Base-by-base conservation (phyloP, 2,888 invertebrate genomes). In the Heliconius sara region DNA sequence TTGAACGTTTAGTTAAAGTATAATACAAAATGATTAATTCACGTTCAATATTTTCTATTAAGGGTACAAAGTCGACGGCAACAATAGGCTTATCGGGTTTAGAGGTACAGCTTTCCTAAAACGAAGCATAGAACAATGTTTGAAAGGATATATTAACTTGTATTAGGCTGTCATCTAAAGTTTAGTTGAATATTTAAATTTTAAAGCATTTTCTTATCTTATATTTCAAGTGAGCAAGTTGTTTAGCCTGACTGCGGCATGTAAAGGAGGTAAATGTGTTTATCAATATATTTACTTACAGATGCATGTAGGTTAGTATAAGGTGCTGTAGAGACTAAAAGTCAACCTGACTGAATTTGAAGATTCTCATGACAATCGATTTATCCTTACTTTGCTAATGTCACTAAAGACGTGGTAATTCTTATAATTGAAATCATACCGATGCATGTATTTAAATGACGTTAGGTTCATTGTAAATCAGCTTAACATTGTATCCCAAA, bases 21-120 rank as follows among this genome's bases (percentile, higher is more conserved):
- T 73, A 34, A 30, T 13, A 73, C 73, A 82, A 80, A 82, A 80
- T 80, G 72, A 80, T 79, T 83, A 83, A 83, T 83, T 80, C 79
- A 76, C 77, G 60, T 76, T 65, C 72, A 79, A 84, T 84, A 83
- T 83, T 84, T 84, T 83, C 83, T 83, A 83, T 85, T 84, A 84
- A 79, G 81, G 81, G 79, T 78, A 84, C 82, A 84, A 84, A 83
- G 83, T 83, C 79, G 76, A 76, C 82, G 82, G 80, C 82, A 83
- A 85, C 85, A 85, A 85, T 84, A 80, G 83, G 81, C 80, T 83
- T 84, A 84, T 84, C 84, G 52, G 79, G 77, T 68, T 77, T 70
- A 75, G 67, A 79, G 81, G 79, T 76, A 67, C 77, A 80, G 80
- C 79, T 79, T n/a, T 80, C 81, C 79, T 74, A 73, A 76, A 76